A percentile compares a stretch with the other conserved stretches of the same genome.
Evolutionary conservation across 2,888 invertebrate species (phyloP).

Genomic region (Ditylenchus weischeri): DNA sequence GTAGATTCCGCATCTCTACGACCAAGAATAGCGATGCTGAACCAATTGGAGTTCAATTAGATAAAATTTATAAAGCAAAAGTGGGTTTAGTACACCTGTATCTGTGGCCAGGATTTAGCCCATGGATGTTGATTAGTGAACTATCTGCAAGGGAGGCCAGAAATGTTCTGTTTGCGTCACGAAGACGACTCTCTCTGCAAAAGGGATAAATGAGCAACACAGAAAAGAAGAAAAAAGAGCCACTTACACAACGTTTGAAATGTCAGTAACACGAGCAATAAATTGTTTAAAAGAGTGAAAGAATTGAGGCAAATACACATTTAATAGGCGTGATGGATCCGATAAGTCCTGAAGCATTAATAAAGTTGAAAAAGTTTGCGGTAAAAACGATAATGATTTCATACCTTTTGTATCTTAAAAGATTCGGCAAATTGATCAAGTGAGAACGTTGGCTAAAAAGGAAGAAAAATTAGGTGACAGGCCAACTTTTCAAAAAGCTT

Average conservation of each 20-base stretch:
- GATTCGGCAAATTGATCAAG: constrained; percentile 16
- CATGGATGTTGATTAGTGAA: constrained; percentile 47
- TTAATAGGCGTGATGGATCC: constrained; percentile 47
- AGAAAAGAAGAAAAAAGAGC: constrained; percentile 4
- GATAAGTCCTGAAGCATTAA: constrained; percentile 29
- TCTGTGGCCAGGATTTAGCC: constrained; percentile 50
- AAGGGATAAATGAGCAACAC: constrained; percentile 16
- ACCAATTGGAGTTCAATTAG: constrained; percentile 4
- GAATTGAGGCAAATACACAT: constrained; percentile 36
- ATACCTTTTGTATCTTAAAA: constrained; percentile 38
- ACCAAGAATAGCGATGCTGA: constrained; percentile 50
- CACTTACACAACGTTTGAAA: constrained; percentile 28
- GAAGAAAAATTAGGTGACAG: background rate
- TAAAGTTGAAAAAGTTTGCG: too few relatives aligned
- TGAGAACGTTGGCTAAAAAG: constrained; percentile 1
- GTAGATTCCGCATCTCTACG: constrained; percentile 43
- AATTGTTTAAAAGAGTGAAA: constrained; percentile 48
- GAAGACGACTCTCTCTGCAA: constrained; percentile 38
- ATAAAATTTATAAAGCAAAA: background rate
- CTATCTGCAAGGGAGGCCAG: constrained; percentile 43
- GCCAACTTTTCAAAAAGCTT: too few relatives aligned
- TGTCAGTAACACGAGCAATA: constrained; percentile 52
- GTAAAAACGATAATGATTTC: too few relatives aligned
- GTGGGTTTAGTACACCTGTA: constrained; percentile 36
- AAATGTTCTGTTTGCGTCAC: constrained; percentile 53